These are phyloP conservation scores for Ctenochaetus hawaiiensis DNA, from an alignment of 2,797 vertebrate genomes.

Conservation along the genomic window DNA sequence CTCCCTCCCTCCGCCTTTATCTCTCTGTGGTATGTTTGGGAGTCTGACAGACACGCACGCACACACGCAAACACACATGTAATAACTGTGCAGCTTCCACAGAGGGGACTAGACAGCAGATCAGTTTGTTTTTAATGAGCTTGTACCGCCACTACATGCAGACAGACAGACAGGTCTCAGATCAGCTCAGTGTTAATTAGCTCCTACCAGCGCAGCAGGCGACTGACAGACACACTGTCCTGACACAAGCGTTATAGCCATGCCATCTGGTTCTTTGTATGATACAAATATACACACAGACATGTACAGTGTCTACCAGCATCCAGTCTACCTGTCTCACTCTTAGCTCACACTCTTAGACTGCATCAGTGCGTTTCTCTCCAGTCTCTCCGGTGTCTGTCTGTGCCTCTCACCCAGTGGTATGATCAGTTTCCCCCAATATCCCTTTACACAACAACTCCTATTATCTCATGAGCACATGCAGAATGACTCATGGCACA, in stretches of 20 bases:
- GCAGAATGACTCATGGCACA: slow-evolving; percentile 32
- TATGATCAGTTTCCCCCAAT: slow-evolving; percentile 11
- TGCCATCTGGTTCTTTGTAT: slow-evolving; percentile 53
- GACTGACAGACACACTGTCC: slow-evolving; percentile 50
- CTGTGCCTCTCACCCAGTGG: slow-evolving; percentile 1
- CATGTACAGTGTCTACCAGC: background rate
- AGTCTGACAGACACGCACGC: slow-evolving; percentile 27
- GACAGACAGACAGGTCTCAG: slow-evolving; percentile 64
- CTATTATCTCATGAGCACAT: slow-evolving; percentile 39
- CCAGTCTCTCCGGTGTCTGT: slow-evolving; percentile 4
- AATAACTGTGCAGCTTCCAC: slow-evolving; percentile 12
- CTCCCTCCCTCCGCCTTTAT: background rate
- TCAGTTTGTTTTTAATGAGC: slow-evolving; percentile 65
- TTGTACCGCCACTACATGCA: slow-evolving; percentile 24
- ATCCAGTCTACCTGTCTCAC: slow-evolving; percentile 49
- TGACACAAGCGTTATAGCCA: slow-evolving; percentile 47
- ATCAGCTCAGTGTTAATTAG: slow-evolving; percentile 74
- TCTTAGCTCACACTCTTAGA: slow-evolving; percentile 28
- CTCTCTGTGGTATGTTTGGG: background rate
- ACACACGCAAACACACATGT: slow-evolving; percentile 27
- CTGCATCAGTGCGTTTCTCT: slow-evolving; percentile 12
- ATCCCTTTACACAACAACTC: slow-evolving; percentile 29
- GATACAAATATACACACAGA: slow-evolving; percentile 19
- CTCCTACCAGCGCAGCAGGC: slow-evolving; percentile 52
- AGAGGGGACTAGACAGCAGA: slow-evolving; percentile 56